These are phyloP conservation scores for Epinotia ramella DNA, from an alignment of 2,888 invertebrate species.

Conservation along the genomic window DNA sequence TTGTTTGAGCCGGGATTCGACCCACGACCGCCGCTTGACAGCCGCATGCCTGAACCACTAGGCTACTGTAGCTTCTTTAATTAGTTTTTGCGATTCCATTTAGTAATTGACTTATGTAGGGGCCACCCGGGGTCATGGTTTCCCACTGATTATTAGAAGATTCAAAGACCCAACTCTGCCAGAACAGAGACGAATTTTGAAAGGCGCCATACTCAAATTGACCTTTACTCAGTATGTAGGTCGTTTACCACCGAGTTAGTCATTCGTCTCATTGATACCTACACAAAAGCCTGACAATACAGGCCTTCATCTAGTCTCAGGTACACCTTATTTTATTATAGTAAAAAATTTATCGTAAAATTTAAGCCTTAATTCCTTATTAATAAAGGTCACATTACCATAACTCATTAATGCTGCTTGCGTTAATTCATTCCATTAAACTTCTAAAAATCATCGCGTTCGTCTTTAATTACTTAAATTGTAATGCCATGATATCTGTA, in stretches of 20 bases:
- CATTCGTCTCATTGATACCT: slow-evolving; percentile 26
- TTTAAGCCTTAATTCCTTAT: not conserved
- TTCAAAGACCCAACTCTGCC: not conserved
- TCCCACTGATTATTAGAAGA: not conserved
- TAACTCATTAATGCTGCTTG: not conserved
- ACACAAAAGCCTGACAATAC: slow-evolving; percentile 25
- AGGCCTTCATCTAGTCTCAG: slow-evolving; percentile 16
- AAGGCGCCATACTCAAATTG: not conserved
- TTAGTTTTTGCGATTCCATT: not conserved
- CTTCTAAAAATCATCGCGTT: not conserved
- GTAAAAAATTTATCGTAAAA: not conserved
- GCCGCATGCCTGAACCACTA: no score
- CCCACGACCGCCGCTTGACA: no score
- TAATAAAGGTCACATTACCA: not conserved
- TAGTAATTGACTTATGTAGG: not conserved
- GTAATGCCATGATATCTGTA: not conserved
- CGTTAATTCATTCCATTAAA: not conserved
- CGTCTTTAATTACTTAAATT: not conserved
- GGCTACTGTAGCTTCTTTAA: not conserved
- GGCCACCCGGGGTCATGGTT: not conserved
- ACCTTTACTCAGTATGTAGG: slow-evolving; percentile 21
- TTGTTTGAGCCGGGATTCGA: no score
- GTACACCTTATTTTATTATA: not conserved
- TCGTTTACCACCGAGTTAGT: slow-evolving; percentile 15
- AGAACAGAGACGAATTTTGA: not conserved